Evolutionary conservation across 2,888 invertebrate genomes (phyloP), one percentile per base, ranked within the genome.

Genomic region (Agelastica alni): DNA sequence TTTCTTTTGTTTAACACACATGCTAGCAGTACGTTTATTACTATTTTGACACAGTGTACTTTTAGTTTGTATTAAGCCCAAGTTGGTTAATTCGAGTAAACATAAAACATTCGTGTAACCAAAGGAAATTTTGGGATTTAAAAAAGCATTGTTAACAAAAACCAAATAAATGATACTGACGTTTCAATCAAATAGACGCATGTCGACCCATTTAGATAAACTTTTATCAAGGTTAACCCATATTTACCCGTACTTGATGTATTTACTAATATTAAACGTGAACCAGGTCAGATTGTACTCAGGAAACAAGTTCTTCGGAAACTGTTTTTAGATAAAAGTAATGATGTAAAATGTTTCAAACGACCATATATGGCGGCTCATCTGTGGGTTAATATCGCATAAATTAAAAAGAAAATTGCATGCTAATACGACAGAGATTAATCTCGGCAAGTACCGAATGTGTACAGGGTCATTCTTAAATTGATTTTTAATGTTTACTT

Each of bases 271-370:
- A 32, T 32, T 22, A 34, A 6, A 14, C 32, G 22, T 20, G 12
- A 45, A 45, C 45, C 20, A 45, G 45, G 32, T 45, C 45, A 45
- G 13, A 45, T 45, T 31, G 13, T 13, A 9, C 10, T n/a, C 45
- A 34, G 20, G 32, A 32, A 45, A 45, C 45, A 45, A 45, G 45
- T 45, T 45, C 32, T 45, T 32, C 14, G 20, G 34, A 20, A 14
- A 45, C 28, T 34, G 20, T 34, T 45, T 32, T 32, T 18, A 20
- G 45, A 45, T 45, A 45, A 45, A 34, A 22, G 32, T 34, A 32
- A 45, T 45, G 34, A 34, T 32, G 18, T 45, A 45, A 34, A 32
- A 45, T 45, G 32, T 45, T 45, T 32, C 34, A 34, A 45, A 45
- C 12, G 22, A 10, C 45, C 45, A 12, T 45, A 45, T 45, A 45